Conservation (phyloP, 2,888 invertebrate species). For the Synanthedon andrenaeformis region DNA sequence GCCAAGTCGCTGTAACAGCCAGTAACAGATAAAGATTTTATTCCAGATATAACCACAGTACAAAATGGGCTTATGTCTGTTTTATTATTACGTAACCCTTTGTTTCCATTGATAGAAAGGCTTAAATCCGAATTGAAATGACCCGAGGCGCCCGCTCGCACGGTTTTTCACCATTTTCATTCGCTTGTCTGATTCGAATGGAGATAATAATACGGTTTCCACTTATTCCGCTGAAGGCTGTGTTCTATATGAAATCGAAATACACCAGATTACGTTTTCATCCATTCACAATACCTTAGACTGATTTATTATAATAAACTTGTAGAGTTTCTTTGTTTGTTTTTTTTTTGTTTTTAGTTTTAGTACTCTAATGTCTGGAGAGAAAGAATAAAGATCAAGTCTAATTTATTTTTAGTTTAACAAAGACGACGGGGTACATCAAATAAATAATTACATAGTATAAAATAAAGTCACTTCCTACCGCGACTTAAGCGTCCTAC, state of each 20-base stretch:
- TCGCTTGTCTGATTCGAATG: background rate
- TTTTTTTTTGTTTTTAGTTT: background rate
- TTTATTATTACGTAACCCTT: background rate
- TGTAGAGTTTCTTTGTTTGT: background rate
- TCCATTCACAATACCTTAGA: background rate
- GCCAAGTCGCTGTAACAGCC: too few relatives aligned
- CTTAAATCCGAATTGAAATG: constrained; percentile 9
- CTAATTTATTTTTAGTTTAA: too few relatives aligned
- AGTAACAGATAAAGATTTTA: too few relatives aligned
- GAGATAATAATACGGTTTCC: background rate
- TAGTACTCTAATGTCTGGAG: background rate
- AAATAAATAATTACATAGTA: background rate
- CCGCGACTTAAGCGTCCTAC: too few relatives aligned
- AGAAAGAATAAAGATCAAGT: too few relatives aligned
- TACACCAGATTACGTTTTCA: too few relatives aligned
- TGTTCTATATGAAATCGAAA: too few relatives aligned
- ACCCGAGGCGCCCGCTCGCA: constrained; percentile 8
- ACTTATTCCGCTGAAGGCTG: too few relatives aligned
- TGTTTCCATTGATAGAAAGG: background rate
- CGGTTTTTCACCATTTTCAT: background rate
- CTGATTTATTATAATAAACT: background rate
- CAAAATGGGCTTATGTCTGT: too few relatives aligned
- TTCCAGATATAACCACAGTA: too few relatives aligned
- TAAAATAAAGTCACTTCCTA: background rate
- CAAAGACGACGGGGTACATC: too few relatives aligned